Evolutionary conservation across 2,797 vertebrate genomes (phyloP), one percentile per base, ranked within the genome.

Genomic region (Arctocebus calabarensis): DNA sequence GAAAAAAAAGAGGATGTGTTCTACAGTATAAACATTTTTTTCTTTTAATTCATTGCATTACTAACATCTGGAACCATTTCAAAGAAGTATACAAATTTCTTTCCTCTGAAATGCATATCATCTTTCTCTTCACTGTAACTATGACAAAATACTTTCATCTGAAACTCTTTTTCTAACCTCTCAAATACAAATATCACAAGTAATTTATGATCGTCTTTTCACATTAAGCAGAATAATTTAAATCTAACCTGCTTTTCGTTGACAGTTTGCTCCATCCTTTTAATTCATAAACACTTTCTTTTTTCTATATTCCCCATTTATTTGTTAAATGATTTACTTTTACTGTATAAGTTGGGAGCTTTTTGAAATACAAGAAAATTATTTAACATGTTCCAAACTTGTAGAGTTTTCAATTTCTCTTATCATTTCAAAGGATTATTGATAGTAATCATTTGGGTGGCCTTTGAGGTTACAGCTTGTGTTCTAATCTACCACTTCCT

Each of bases 61-160:
- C 66, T 84, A 87, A 84, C 23, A 94, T n/a, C 23, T 71, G 37
- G 27, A 94, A 82, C 61, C 20, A 70, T 92, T 90, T 96, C 61
- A 88, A 93, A 92, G 55, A 94, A 55, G 23, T 84, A 34, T 7
- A 84, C 5, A 62, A 1, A 83, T 95, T 84, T 84, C 37, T 89
- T 90, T 64, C n/a, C 62, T 92, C 61, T 84, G 59, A 87, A 88
- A 81, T 66, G 6, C 23, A 66, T 87, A 4, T 14, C 5, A 82
- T 32, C 7, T 66, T 66, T 55, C 23, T 10, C 20, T 19, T 79
- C n/a, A 61, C 11, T 84, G 25, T 81, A 94, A 71, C 27, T 59
- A 43, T 27, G 11, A 8, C 52, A 93, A 84, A 90, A 70, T 83
- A 29, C 4, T 23, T 82, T 48, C 52, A 59, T n/a, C 37, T 45